A percentile compares a stretch with the other conserved stretches of the same genome.
Evolutionary conservation across 2,888 invertebrate species (phyloP).

Genomic region (Noctua janthe): DNA sequence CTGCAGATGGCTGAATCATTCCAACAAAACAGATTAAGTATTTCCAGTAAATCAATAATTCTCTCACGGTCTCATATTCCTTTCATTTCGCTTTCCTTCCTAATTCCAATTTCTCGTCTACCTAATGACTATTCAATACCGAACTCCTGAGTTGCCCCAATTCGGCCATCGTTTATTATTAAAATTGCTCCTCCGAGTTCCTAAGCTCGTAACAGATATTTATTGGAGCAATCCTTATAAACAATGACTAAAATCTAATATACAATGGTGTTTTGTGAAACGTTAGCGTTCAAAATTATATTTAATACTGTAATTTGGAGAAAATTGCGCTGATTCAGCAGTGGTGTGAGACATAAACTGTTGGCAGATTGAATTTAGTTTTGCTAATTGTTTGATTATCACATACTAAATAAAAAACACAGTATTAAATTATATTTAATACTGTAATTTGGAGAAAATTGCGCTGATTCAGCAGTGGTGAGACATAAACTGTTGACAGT

Average conservation of each 20-base stretch:
- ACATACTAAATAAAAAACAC: no score
- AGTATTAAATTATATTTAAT: slow-evolving; percentile 65
- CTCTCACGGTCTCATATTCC: slow-evolving; percentile 37
- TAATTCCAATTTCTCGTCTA: slow-evolving; percentile 46
- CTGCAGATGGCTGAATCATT: not conserved
- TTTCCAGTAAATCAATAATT: slow-evolving; percentile 35
- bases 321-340: slow-evolving; percentile 59
- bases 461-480: slow-evolving; percentile 52
- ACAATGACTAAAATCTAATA: slow-evolving; percentile 67
- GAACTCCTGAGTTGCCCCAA: slow-evolving; percentile 52
- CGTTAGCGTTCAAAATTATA: slow-evolving; percentile 61
- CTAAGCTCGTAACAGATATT: slow-evolving; percentile 62
- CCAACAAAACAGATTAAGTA: slow-evolving; percentile 3
- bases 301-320: slow-evolving; percentile 65
- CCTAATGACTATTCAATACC: slow-evolving; percentile 61
- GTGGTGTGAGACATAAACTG: slow-evolving; percentile 34
- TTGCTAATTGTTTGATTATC: not conserved
- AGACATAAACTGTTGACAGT: slow-evolving; percentile 24
- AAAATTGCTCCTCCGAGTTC: slow-evolving; percentile 54
- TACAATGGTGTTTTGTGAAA: slow-evolving; percentile 56
- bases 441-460: slow-evolving; percentile 62
- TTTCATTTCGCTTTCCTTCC: slow-evolving; percentile 32
- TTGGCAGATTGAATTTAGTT: slow-evolving; percentile 25
- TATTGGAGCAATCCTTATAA: slow-evolving; percentile 64
- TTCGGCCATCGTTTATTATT: slow-evolving; percentile 62